Evolutionary conservation across 2,888 invertebrate genomes (phyloP).

Genomic region (Drosophila putrida): DNA sequence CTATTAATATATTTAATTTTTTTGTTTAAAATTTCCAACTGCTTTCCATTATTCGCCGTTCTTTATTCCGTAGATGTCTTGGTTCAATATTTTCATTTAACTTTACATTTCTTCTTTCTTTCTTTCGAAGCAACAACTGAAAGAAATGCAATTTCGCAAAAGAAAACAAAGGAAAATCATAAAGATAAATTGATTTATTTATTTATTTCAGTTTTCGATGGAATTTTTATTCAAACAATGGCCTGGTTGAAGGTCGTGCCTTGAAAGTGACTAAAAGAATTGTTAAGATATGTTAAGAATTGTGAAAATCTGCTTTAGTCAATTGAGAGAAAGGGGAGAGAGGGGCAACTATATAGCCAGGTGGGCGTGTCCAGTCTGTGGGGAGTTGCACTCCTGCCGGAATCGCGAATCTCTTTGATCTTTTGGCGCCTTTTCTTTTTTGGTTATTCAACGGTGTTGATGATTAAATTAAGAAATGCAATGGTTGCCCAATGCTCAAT

Average conservation of each 20-base stretch:
- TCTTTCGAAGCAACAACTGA: conserved; percentile 3
- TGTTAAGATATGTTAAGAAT: background rate
- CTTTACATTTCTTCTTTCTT: background rate
- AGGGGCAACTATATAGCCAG: conserved; percentile 26
- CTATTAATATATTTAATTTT: no score
- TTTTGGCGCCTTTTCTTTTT: conserved; percentile 36
- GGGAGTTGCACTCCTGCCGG: conserved; percentile 31
- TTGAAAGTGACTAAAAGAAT: conserved; percentile 14
- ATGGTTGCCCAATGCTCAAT: conserved; percentile 5
- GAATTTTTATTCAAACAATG: conserved; percentile 71
- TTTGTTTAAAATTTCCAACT: background rate
- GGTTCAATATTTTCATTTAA: background rate
- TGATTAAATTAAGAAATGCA: conserved; percentile 67
- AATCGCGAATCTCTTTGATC: conserved; percentile 63
- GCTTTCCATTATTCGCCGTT: background rate
- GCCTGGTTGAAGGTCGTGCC: conserved; percentile 60
- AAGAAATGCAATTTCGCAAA: conserved; percentile 12
- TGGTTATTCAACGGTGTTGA: conserved; percentile 40
- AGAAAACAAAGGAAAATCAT: conserved; percentile 38
- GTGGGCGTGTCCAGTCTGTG: conserved; percentile 41
- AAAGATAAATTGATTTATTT: conserved; percentile 68
- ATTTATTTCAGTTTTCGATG: conserved; percentile 38
- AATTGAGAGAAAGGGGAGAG: background rate
- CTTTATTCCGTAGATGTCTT: background rate
- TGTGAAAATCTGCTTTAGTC: background rate